Evolutionary conservation across 2,888 invertebrate genomes (phyloP).

Genomic region (Athalia rosae): DNA sequence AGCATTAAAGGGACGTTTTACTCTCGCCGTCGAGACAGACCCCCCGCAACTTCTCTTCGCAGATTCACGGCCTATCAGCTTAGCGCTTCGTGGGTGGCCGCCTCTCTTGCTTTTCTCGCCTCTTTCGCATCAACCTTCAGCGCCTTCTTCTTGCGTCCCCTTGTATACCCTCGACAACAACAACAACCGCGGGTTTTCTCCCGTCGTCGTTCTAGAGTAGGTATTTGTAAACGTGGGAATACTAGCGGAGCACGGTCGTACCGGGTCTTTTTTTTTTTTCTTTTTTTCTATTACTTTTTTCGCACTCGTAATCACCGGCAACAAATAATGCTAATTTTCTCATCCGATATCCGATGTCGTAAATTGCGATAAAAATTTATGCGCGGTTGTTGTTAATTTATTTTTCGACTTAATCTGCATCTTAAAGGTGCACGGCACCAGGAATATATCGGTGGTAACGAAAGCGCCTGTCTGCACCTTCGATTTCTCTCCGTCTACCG

Average conservation of each 20-base stretch:
- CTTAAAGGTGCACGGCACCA: slow-evolving; percentile 5
- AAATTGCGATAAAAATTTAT: neutral
- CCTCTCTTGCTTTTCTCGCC: slow-evolving; percentile 51
- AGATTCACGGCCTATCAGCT: slow-evolving; percentile 71
- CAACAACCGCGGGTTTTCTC: slow-evolving; percentile 19
- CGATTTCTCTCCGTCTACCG: slow-evolving; percentile 48
- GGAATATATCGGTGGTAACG: slow-evolving; percentile 4
- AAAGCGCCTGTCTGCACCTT: slow-evolving; percentile 11
- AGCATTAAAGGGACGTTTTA: slow-evolving; percentile 72
- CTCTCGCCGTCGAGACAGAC: slow-evolving; percentile 66
- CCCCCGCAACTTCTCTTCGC: slow-evolving; percentile 57
- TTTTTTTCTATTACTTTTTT: neutral
- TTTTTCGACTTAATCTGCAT: neutral
- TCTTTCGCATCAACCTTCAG: slow-evolving; percentile 44
- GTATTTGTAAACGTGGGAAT: neutral
- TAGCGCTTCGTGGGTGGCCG: slow-evolving; percentile 69
- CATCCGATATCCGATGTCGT: too few species aligned
- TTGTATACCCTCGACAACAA: slow-evolving; percentile 20
- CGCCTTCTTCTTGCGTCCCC: slow-evolving; percentile 17
- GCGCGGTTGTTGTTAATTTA: neutral
- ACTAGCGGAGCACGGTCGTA: neutral
- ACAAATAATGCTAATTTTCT: too few species aligned
- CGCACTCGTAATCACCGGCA: too few species aligned
- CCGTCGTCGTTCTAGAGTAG: slow-evolving; percentile 13
- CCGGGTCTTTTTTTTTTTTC: neutral